Evolutionary conservation across 2,113 vertebrate genomes (phyloP).

Genomic region (Pelodiscus sinensis): DNA sequence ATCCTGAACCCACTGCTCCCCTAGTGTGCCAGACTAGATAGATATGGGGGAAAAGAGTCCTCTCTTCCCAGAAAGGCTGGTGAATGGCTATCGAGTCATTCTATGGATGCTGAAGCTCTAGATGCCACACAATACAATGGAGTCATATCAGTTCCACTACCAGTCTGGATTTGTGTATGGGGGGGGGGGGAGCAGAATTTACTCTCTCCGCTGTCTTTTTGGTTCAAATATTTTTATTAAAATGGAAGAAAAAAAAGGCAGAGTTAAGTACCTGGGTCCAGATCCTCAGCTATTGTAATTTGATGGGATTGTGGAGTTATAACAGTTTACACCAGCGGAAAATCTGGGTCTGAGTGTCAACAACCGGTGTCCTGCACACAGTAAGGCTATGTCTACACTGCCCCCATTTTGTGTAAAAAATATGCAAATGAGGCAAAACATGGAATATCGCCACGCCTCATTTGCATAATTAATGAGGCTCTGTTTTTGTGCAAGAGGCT

Average conservation of each 20-base stretch:
- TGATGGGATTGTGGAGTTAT: neutral
- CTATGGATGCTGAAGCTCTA: neutral
- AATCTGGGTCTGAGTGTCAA: neutral
- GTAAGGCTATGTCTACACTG: too few species aligned
- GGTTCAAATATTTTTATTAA: neutral
- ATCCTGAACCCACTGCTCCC: neutral
- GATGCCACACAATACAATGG: neutral
- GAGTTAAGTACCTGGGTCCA: neutral
- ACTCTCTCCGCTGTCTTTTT: neutral
- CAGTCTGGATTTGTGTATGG: accelerated
- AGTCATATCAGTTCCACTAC: neutral
- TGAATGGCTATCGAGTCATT: neutral
- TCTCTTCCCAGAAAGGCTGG: neutral
- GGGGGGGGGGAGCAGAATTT: neutral
- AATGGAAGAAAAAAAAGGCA: neutral
- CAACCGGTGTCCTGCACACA: neutral
- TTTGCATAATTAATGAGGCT: too few species aligned
- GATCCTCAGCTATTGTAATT: neutral
- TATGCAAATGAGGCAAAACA: too few species aligned
- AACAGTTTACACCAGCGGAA: neutral
- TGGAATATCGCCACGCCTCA: too few species aligned
- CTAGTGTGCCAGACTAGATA: neutral
- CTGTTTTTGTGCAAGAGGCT: too few species aligned
- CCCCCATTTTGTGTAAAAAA: too few species aligned
- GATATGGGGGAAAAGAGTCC: neutral